Conservation (phyloP, 2,888 invertebrate genomes). For the Eulithis testata region DNA sequence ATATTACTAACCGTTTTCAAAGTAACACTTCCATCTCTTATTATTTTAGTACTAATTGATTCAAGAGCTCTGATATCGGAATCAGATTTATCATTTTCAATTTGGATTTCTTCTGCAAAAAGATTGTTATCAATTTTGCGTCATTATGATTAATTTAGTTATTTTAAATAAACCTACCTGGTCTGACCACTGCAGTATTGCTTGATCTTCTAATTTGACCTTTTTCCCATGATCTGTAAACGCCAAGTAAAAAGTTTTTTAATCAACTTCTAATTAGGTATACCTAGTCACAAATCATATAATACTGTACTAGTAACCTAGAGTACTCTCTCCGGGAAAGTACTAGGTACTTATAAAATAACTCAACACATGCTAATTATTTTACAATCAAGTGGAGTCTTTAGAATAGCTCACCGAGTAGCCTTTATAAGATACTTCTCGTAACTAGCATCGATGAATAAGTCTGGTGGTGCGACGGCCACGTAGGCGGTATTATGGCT, state of each 20-base stretch:
- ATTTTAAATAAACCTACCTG: constrained; percentile 46
- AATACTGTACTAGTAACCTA: no score
- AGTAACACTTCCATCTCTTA: constrained; percentile 15
- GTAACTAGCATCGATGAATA: constrained; percentile 68
- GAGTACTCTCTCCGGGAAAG: no score
- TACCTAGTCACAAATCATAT: no score
- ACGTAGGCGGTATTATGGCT: constrained; percentile 65
- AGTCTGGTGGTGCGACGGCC: constrained; percentile 61
- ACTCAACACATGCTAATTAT: no score
- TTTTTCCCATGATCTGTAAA: constrained; percentile 71
- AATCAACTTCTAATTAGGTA: no score
- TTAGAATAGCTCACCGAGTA: constrained; percentile 53
- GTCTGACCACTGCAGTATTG: constrained; percentile 19
- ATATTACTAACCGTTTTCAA: constrained; percentile 20
- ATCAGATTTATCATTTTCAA: constrained; percentile 5
- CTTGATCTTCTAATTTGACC: constrained; percentile 54
- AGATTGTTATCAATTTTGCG: background rate
- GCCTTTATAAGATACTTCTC: constrained; percentile 70
- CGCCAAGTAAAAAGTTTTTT: background rate
- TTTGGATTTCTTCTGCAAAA: constrained; percentile 15
- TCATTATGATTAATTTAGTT: background rate
- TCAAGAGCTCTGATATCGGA: constrained; percentile 2
- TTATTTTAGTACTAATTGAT: background rate
- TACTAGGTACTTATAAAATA: no score
- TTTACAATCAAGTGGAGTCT: no score